phyloP scores from a whole-genome alignment of 2,888 invertebrate species.

The Automeris io region DNA sequence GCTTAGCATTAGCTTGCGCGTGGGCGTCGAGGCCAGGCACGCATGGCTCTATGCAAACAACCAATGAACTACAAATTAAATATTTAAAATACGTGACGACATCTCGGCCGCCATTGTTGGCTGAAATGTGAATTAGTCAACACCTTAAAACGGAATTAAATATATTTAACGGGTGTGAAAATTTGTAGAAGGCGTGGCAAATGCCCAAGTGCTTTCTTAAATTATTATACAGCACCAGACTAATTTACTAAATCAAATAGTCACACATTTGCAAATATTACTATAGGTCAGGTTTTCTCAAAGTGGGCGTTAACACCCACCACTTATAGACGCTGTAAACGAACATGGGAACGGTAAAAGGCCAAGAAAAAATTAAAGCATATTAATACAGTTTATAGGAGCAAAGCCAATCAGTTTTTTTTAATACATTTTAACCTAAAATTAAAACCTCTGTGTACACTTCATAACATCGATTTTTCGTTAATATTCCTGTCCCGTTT shows the following conservation, averaged over 20 bases:
- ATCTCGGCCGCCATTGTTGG: constrained; percentile 2
- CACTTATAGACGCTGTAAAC: too few relatives aligned
- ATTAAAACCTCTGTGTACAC: too few relatives aligned
- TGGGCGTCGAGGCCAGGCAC: constrained; percentile 49
- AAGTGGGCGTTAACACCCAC: too few relatives aligned
- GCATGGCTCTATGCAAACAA: constrained; percentile 47
- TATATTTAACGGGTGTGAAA: not conserved
- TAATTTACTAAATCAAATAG: not conserved
- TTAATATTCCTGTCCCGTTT: too few relatives aligned
- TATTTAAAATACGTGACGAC: constrained; percentile 1
- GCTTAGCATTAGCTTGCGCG: constrained; percentile 36
- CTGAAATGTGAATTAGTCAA: not conserved
- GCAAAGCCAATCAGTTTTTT: too few relatives aligned
- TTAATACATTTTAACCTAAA: too few relatives aligned
- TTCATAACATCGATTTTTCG: too few relatives aligned
- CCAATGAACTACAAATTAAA: constrained; percentile 59
- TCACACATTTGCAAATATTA: not conserved
- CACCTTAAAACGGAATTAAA: not conserved
- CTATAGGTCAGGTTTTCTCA: too few relatives aligned
- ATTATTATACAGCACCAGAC: not conserved
- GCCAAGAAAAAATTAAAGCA: too few relatives aligned
- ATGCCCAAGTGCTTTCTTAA: not conserved
- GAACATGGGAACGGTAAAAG: too few relatives aligned
- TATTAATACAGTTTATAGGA: too few relatives aligned
- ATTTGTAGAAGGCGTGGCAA: not conserved